A percentile compares a stretch with the other conserved stretches of the same genome.
Evolutionary conservation across 2,888 invertebrate genomes (phyloP).

Genomic region (Sphecodes monilicornis): DNA sequence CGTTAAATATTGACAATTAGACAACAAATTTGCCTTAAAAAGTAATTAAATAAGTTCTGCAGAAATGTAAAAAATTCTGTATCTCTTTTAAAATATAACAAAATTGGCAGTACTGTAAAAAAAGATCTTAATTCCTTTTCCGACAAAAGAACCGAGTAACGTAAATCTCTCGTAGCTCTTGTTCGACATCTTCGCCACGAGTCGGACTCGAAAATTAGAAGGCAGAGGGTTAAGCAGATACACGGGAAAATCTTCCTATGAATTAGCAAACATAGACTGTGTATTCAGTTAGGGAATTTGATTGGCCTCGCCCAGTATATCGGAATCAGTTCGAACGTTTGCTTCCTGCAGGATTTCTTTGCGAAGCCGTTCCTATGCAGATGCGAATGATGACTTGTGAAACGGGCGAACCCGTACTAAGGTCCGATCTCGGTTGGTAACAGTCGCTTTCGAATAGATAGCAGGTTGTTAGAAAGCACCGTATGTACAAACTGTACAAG

Average conservation of each 20-base stretch:
- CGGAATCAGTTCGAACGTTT: not conserved
- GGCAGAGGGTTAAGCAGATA: not conserved
- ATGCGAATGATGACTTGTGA: constrained; percentile 13
- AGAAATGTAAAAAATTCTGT: too few species aligned
- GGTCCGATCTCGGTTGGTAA: constrained; percentile 3
- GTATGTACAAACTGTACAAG: not conserved
- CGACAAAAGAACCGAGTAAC: not conserved
- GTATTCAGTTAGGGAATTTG: not conserved
- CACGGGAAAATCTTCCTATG: not conserved
- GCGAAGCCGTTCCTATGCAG: not conserved
- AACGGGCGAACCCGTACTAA: constrained; percentile 11
- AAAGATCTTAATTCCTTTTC: not conserved
- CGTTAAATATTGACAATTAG: too few species aligned
- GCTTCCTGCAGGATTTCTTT: constrained; percentile 6
- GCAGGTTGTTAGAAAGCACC: constrained; percentile 8
- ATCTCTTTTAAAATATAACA: too few species aligned
- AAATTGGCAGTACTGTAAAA: too few species aligned
- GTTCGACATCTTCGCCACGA: not conserved
- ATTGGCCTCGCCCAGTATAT: not conserved
- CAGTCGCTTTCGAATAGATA: constrained; percentile 19
- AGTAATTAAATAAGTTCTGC: too few species aligned
- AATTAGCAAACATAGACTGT: not conserved
- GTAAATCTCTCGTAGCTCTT: not conserved
- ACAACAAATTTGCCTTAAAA: too few species aligned
- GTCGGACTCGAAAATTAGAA: not conserved